Evolutionary conservation across 2,888 invertebrate species (phyloP), one percentile per base, ranked within the genome.

Genomic region (Caenorhabditis sp.): DNA sequence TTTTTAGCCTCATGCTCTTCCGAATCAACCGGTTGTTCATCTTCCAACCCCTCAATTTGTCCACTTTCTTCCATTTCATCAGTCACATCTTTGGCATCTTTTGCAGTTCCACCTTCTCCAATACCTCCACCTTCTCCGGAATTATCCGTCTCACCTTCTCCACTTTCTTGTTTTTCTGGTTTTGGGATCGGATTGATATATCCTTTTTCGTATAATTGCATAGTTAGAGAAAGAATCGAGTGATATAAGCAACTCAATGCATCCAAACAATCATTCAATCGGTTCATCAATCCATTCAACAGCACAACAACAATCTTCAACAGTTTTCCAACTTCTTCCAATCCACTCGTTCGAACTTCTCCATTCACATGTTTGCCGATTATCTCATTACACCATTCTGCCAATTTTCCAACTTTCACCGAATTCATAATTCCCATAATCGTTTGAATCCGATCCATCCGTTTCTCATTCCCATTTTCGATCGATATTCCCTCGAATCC

Each of bases 21-120:
- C n/a, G 66, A 66, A 64, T 74, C 74, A 12, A 55, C 74, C n/a
- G 67, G 72, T 50, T 74, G 58, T 51, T 80, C 75, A 62, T 75
- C 74, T 66, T 81, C 78, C 1, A 85, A 67, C 10, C 83, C 85
- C 37, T 86, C 86, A 36, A 86, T 78, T 60, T 87, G 86, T 26
- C 85, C 86, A n/a, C 79, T 84, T 65, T 92, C 92, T 88, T 94
- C 93, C 62, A 96, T 94, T 86, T 92, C 92, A 70, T 97, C 96
- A 0, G 97, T 97, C 27, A 97, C 95, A 88, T 99, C 97, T 84
- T 93, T 94, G 81, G 93, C 92, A 0, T 95, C 95, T 37, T 75
- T 68, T 0, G 77, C 76, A 36, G 78, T 69, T 59, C 77, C 76
- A 57, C 86, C 85, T 61, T 83, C 86, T 24, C 82, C 83, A 63